Base-by-base conservation (phyloP, 2,888 invertebrate genomes). In the Conchocele bisecta region DNA sequence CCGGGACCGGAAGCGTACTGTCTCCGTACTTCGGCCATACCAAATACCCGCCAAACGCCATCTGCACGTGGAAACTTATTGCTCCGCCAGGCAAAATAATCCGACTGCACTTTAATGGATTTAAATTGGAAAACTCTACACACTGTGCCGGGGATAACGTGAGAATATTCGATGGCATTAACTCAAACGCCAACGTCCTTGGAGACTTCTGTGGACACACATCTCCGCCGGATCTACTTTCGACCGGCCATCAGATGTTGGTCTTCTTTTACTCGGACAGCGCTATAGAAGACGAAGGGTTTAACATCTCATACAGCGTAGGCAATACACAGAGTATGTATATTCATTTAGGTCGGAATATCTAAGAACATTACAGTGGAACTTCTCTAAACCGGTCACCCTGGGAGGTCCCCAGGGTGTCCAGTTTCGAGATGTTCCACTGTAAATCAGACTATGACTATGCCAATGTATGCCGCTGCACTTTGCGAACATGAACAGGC, bases 1-100 rank as follows among this genome's bases (percentile, higher is more conserved):
- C 67, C 1, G 33, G 31, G 2, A 5, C 37, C 7, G 70, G 71
- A 7, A 44, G 22, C 2, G 58, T 75, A 1, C 22, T 59, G 17
- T 75, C 75, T 3, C 71, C 70, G 13, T 28, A 65, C 9, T 71
- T 59, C 63, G 82, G 83, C 2, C 42, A 44, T 0, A 60, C 64
- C 3, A 41, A 57, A n/a, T 88, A 88, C 66, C 78, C 72, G 6
- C 46, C 68, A 2, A 69, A 82, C 53, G 59, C 79, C 2, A 79
- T 80, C 53, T 88, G 87, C 60, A 76, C 78, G 11, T 87, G 87
- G 88, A 26, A 69, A 20, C 64, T 88, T 0, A 35, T 48, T 4
- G 84, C 81, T 4, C 66, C 78, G 1, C 51, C 65, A 3, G 84
- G 82, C 2, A 58, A 84, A 61, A 81, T 80, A 17, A 78, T 86